These are phyloP conservation scores for Buphagus erythrorhynchus DNA, from an alignment of 2,797 vertebrate species.

Conservation along the genomic window DNA sequence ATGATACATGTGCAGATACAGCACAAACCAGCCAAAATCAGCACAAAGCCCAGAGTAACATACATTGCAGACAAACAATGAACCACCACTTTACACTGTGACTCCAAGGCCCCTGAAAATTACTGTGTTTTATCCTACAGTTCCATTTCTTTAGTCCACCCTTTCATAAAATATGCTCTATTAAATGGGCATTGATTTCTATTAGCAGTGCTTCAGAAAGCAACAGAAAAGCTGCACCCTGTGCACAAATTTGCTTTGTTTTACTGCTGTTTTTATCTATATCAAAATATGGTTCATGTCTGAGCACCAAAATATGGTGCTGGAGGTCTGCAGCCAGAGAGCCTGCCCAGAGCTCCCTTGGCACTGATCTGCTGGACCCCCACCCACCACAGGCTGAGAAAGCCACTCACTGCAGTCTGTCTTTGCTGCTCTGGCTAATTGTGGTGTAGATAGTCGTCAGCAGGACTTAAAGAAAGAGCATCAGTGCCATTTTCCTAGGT, in stretches of 20 bases:
- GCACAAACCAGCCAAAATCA: constrained; percentile 9
- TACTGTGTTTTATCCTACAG: neutral
- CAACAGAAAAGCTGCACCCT: neutral
- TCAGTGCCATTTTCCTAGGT: neutral
- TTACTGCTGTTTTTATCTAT: neutral
- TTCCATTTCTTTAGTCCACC: neutral
- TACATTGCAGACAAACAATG: neutral
- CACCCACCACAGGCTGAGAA: fast-evolving
- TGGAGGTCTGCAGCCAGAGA: neutral
- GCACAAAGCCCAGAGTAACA: neutral
- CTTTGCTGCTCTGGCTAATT: neutral
- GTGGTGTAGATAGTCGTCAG: neutral
- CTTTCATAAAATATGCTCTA: neutral
- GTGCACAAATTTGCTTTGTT: neutral
- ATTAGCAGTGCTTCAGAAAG: neutral
- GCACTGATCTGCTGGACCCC: neutral
- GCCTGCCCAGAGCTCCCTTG: neutral
- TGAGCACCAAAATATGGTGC: neutral
- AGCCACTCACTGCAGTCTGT: neutral
- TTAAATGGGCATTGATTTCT: neutral
- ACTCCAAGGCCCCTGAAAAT: neutral
- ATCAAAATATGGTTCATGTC: neutral
- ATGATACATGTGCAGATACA: neutral
- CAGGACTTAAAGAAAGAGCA: neutral
- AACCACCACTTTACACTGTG: neutral